Percentiles rank a stretch among this genome's conserved stretches.
Conservation (phyloP, 2,797 vertebrate species). For the Lophotriccus pileatus region DNA sequence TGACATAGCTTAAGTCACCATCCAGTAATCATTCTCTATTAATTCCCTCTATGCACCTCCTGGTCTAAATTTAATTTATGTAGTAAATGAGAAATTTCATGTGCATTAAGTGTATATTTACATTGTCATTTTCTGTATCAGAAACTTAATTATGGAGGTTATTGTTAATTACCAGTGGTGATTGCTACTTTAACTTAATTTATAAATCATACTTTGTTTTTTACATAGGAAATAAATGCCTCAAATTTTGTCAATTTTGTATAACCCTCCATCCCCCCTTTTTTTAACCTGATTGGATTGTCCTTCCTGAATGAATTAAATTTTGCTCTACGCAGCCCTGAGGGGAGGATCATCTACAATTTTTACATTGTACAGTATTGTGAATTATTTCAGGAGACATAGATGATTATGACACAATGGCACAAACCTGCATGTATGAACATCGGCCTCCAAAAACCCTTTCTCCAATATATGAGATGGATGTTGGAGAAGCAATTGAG, state of each 20-base stretch:
- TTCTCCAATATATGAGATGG: constrained; percentile 97
- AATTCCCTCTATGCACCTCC: constrained; percentile 36
- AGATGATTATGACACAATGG: constrained; percentile 97
- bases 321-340: constrained; percentile 76
- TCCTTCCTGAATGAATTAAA: constrained; percentile 71
- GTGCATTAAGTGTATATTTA: constrained; percentile 75
- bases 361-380: constrained; percentile 99
- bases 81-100: constrained; percentile 72
- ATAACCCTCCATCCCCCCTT: constrained; percentile 61
- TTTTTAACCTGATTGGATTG: constrained; percentile 70
- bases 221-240: constrained; percentile 72
- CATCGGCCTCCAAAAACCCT: constrained; percentile 93
- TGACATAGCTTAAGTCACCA: constrained; percentile 65
- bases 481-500: constrained; percentile 89
- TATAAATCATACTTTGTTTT: constrained; percentile 70
- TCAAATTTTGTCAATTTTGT: constrained; percentile 75
- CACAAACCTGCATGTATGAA: constrained; percentile 95
- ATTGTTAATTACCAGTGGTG: constrained; percentile 75
- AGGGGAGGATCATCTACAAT: constrained; percentile 77
- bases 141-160: constrained; percentile 74
- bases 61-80: constrained; percentile 72
- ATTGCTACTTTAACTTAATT: constrained; percentile 73
- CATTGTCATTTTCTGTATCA: constrained; percentile 82
- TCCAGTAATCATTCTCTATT: constrained; percentile 64
- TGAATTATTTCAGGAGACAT: constrained; percentile 99